Evolutionary conservation across 2,888 invertebrate species (phyloP).

Genomic region (Helobdella robusta): DNA sequence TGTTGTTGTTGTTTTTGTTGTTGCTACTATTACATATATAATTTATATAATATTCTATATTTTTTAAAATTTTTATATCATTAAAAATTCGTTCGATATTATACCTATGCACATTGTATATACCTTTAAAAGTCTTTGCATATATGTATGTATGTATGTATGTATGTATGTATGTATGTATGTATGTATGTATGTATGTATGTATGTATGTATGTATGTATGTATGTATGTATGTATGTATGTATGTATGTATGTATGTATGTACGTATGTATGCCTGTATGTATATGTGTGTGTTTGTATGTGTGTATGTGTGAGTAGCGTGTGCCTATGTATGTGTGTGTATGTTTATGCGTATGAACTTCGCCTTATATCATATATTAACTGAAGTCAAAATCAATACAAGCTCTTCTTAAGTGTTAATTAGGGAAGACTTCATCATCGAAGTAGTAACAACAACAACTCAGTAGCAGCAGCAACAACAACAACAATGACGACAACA

Average conservation of each 20-base stretch:
- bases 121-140: neutral
- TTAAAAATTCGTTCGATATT: too few relatives aligned
- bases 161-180: constrained; percentile 6
- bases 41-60: too few relatives aligned
- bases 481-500: too few relatives aligned
- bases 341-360: neutral
- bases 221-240: constrained; percentile 13
- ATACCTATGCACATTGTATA: too few relatives aligned
- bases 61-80: too few relatives aligned
- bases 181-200: constrained; percentile 11
- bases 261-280: neutral
- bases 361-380: neutral
- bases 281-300: neutral
- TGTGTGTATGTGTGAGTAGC: neutral
- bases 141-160: constrained; percentile 34
- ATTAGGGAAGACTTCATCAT: too few relatives aligned
- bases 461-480: too few relatives aligned
- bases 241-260: constrained; percentile 13
- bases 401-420: too few relatives aligned
- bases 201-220: constrained; percentile 13
- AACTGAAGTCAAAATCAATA: too few relatives aligned
- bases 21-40: too few relatives aligned
- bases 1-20: too few relatives aligned
- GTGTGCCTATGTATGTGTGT: neutral
- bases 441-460: too few relatives aligned